A percentile compares a stretch with the other conserved stretches of the same genome.
phyloP scores from a whole-genome alignment of 2,113 vertebrate species.

The Prietella phreatophila region DNA sequence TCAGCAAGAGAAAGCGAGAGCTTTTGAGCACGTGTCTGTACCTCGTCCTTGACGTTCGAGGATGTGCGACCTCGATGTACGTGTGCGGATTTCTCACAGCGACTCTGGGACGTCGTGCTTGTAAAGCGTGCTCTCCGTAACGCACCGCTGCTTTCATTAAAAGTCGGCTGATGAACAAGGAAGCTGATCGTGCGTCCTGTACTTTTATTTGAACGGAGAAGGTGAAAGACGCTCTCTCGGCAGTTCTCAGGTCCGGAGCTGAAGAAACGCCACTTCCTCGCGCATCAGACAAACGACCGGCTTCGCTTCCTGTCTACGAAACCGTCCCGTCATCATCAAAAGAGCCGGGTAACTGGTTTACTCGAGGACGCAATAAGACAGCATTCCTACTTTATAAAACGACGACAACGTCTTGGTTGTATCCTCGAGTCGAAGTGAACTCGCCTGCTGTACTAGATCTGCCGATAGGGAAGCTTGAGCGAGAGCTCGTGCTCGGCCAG shows the following conservation, averaged over 20 bases:
- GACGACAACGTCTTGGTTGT: no score
- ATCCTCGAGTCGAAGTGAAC: neutral
- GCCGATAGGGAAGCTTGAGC: conserved; percentile 2
- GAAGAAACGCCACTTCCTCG: neutral
- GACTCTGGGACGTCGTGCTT: neutral
- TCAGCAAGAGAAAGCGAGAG: neutral
- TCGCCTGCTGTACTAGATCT: neutral
- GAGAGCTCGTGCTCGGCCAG: conserved; percentile 49
- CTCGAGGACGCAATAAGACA: neutral
- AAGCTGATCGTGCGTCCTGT: neutral
- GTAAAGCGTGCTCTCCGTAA: neutral
- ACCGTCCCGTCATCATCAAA: neutral
- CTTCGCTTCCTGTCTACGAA: neutral
- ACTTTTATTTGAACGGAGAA: neutral
- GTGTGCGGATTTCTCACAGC: neutral
- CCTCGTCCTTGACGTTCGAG: neutral
- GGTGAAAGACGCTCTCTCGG: neutral
- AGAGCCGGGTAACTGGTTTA: neutral
- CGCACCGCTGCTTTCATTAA: neutral
- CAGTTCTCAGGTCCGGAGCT: neutral
- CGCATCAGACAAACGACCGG: neutral
- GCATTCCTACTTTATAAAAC: neutral
- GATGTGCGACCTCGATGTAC: neutral
- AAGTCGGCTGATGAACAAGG: neutral
- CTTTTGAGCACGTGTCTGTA: neutral